Percentiles rank a stretch among this genome's conserved stretches.
These are phyloP conservation scores for Bambusicola thoracicus DNA, from an alignment of 2,113 vertebrate species.

Conservation along the genomic window DNA sequence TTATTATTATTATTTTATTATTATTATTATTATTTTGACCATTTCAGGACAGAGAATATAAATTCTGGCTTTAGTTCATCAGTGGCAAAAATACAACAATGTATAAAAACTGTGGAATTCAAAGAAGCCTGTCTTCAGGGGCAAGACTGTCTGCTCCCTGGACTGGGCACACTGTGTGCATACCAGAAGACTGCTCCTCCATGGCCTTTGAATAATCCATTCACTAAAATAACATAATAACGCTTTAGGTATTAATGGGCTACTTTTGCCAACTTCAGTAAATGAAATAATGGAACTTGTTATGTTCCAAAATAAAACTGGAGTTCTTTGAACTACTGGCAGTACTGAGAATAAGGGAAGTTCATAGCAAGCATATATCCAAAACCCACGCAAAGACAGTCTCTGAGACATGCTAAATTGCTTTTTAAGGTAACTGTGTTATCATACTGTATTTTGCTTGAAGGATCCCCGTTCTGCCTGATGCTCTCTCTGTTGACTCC, in stretches of 20 bases:
- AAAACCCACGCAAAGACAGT: neutral
- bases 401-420: neutral
- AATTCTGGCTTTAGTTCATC: neutral
- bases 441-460: neutral
- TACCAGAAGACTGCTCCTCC: neutral
- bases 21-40: too few relatives aligned
- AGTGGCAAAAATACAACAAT: neutral
- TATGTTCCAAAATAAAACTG: slow-evolving; percentile 2
- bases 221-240: slow-evolving; percentile 7
- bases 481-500: neutral
- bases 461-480: neutral
- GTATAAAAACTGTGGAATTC: neutral
- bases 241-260: neutral
- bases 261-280: neutral
- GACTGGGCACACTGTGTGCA: neutral
- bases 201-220: neutral
- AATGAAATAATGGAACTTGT: slow-evolving; percentile 32
- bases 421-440: neutral
- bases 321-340: slow-evolving; percentile 20
- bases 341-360: neutral
- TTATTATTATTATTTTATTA: too few relatives aligned
- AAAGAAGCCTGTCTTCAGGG: neutral
- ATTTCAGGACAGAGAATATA: neutral
- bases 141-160: neutral
- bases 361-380: neutral